Evolutionary conservation across 2,888 invertebrate genomes (phyloP).

Genomic region (Lordiphosa andalusiaca): DNA sequence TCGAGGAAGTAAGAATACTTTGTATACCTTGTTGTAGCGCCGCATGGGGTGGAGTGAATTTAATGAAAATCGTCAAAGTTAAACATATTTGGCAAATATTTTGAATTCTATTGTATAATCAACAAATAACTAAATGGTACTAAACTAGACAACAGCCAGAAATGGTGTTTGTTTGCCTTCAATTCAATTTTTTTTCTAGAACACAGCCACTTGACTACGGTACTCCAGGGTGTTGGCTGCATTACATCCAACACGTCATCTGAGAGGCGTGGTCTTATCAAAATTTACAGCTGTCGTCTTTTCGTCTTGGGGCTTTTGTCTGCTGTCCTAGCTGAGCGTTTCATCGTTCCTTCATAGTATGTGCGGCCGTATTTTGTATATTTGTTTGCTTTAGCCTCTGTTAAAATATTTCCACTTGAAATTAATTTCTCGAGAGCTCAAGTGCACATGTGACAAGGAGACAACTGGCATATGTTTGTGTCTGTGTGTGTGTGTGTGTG

Average conservation of each 20-base stretch:
- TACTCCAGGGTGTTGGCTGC: no score
- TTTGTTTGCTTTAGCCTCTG: conserved; percentile 52
- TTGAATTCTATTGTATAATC: no score
- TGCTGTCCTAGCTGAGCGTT: conserved; percentile 6
- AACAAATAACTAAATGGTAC: not conserved
- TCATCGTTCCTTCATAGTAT: conserved; percentile 1
- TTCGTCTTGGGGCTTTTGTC: conserved; percentile 2
- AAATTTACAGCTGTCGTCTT: conserved; percentile 2
- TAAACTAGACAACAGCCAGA: not conserved
- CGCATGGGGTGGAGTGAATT: no score
- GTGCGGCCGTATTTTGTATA: conserved; percentile 48
- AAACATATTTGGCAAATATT: no score
- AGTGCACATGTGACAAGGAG: conserved; percentile 67
- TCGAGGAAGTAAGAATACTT: no score
- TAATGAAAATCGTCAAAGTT: no score
- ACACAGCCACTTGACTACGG: no score
- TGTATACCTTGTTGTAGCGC: no score
- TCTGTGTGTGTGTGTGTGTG: conserved; percentile 18
- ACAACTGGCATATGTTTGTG: conserved; percentile 15
- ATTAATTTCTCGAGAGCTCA: conserved; percentile 76
- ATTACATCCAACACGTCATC: no score
- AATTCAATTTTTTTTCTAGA: no score
- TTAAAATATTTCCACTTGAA: conserved; percentile 73
- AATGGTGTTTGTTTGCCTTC: not conserved
- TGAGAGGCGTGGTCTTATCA: no score